Conservation (phyloP, 2,113 vertebrate species). For the Sylvia atricapilla region DNA sequence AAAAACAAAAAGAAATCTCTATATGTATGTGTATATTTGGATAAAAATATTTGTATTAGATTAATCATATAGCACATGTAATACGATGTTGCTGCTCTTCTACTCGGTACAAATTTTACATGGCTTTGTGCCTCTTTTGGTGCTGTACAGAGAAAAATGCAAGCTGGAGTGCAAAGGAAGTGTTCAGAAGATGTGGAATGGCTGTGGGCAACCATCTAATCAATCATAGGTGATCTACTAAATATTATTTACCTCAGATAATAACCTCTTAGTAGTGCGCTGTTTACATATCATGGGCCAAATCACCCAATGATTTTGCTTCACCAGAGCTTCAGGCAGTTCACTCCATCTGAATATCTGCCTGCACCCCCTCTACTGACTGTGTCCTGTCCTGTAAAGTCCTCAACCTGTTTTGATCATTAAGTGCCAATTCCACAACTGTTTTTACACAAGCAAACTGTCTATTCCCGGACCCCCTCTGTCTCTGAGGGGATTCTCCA, state of each 20-base stretch:
- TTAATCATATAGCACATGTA: conserved; percentile 59
- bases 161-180: conserved; percentile 57
- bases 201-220: conserved; percentile 65
- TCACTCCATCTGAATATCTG: background rate
- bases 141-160: conserved; percentile 46
- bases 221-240: background rate
- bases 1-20: background rate
- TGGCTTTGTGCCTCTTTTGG: conserved; percentile 71
- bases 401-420: background rate
- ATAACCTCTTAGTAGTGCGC: conserved; percentile 19
- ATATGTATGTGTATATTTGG: conserved; percentile 82
- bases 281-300: conserved; percentile 58
- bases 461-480: background rate
- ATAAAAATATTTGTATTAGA: conserved; percentile 78
- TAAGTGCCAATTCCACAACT: background rate
- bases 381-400: background rate
- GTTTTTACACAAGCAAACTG: background rate
- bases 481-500: background rate
- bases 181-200: conserved; percentile 49
- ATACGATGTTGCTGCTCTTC: conserved; percentile 80
- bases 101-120: conserved; percentile 62
- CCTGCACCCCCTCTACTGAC: background rate
- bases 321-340: background rate
- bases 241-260: conserved; percentile 76
- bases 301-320: conserved; percentile 6